Conservation (phyloP, 1,140 invertebrate genomes). For the Platorchestia sp. region DNA sequence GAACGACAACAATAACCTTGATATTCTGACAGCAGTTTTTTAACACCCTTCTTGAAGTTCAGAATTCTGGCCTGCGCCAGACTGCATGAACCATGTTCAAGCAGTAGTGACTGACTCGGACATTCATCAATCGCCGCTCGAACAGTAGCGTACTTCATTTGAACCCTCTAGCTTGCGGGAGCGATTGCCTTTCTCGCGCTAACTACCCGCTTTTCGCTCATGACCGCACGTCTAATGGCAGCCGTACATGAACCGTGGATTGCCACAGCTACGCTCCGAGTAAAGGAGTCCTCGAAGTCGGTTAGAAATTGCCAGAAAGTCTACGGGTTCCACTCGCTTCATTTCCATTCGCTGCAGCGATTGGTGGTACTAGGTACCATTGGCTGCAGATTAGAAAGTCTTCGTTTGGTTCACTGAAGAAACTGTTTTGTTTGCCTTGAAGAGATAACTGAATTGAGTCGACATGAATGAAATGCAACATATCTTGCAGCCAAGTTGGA, state of each 20-base stretch:
- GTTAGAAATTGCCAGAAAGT: not conserved
- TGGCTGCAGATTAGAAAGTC: not conserved
- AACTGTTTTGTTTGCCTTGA: not conserved
- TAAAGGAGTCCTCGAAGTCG: not conserved
- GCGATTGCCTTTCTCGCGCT: not conserved
- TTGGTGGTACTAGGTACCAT: not conserved
- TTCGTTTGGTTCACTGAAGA: not conserved
- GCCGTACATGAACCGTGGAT: not conserved
- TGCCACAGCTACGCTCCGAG: not conserved
- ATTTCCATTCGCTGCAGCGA: not conserved
- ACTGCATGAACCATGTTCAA: not conserved
- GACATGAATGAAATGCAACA: not conserved
- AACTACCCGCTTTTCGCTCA: not conserved
- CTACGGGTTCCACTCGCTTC: not conserved
- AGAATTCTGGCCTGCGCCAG: not conserved
- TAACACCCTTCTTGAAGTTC: not conserved
- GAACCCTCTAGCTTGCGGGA: not conserved
- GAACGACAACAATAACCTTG: not conserved
- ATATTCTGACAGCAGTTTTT: not conserved
- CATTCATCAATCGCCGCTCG: not conserved
- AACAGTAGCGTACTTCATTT: not conserved
- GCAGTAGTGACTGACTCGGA: not conserved
- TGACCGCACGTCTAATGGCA: not conserved
- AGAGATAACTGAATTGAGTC: not conserved
- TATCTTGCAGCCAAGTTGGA: not conserved